Evolutionary conservation across 1,140 invertebrate genomes (phyloP).

Genomic region (Heliconius hewitsoni): DNA sequence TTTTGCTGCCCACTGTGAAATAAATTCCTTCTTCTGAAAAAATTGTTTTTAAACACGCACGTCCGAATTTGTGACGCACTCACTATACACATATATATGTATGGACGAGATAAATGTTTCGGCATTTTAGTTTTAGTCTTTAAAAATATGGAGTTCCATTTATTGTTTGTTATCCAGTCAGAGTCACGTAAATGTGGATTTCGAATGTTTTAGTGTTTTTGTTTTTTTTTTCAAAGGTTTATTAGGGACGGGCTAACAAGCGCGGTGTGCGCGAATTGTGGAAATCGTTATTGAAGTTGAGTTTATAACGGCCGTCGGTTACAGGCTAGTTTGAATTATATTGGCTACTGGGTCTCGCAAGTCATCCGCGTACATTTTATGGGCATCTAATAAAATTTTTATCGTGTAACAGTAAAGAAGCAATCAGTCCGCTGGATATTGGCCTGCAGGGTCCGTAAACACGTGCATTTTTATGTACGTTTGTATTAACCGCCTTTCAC

Average conservation of each 20-base stretch:
- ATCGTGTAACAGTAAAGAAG: slow-evolving; percentile 81
- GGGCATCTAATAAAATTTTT: slow-evolving; percentile 78
- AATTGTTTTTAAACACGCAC: slow-evolving; percentile 28
- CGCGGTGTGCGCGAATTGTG: neutral
- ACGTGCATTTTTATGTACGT: slow-evolving; percentile 74
- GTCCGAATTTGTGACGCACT: slow-evolving; percentile 13
- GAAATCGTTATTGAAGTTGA: slow-evolving; percentile 34
- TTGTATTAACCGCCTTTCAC: slow-evolving; percentile 59
- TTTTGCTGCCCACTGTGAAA: slow-evolving; percentile 55
- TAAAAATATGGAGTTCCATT: slow-evolving; percentile 7
- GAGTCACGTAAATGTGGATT: neutral
- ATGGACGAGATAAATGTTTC: slow-evolving; percentile 17
- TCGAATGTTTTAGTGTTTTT: neutral
- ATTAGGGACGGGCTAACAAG: neutral
- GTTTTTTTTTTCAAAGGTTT: neutral
- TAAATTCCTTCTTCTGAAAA: slow-evolving; percentile 41
- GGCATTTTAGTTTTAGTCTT: slow-evolving; percentile 9
- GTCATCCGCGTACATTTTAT: slow-evolving; percentile 76
- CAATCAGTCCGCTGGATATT: slow-evolving; percentile 79
- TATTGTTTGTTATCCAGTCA: slow-evolving; percentile 12
- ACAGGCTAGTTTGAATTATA: slow-evolving; percentile 76
- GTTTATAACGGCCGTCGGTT: slow-evolving; percentile 67
- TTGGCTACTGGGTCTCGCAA: slow-evolving; percentile 73
- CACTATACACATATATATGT: too few species aligned
- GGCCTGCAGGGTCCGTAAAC: slow-evolving; percentile 75